Evolutionary conservation across 2,888 invertebrate genomes (phyloP).

Genomic region (Metellina segmentata): DNA sequence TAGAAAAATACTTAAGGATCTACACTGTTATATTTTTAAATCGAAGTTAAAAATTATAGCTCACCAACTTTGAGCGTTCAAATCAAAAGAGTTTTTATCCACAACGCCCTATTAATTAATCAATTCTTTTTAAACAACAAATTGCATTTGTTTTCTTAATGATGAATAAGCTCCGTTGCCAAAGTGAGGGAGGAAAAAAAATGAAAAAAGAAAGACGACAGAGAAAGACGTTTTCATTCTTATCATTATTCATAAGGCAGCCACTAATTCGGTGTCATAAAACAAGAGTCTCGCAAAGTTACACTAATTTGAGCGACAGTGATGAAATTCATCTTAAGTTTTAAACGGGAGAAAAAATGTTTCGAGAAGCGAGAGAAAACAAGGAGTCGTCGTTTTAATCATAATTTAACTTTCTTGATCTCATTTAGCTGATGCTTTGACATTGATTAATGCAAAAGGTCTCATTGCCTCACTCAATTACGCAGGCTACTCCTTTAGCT

Average conservation of each 20-base stretch:
- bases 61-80: neutral
- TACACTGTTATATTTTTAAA: neutral
- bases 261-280: constrained; percentile 72
- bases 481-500: constrained; percentile 54
- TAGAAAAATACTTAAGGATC: neutral
- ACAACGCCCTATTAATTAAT: constrained; percentile 49
- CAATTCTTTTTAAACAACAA: constrained; percentile 42
- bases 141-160: constrained; percentile 62
- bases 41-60: neutral
- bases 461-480: constrained; percentile 74
- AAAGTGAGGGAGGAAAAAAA: constrained; percentile 12
- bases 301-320: constrained; percentile 76
- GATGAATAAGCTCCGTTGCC: constrained; percentile 26
- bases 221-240: constrained; percentile 54
- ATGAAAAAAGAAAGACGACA: constrained; percentile 22
- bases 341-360: constrained; percentile 44
- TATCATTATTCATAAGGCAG: constrained; percentile 72
- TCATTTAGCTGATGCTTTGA: constrained; percentile 73
- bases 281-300: constrained; percentile 69
- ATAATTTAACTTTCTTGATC: constrained; percentile 75
- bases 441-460: constrained; percentile 76
- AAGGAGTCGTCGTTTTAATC: constrained; percentile 72
- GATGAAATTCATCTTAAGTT: constrained; percentile 75
- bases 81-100: constrained; percentile 11
- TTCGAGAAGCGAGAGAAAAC: constrained; percentile 31